Evolutionary conservation across 1,140 invertebrate species (phyloP).

Genomic region (Scaptodrosophila lebanonensis): DNA sequence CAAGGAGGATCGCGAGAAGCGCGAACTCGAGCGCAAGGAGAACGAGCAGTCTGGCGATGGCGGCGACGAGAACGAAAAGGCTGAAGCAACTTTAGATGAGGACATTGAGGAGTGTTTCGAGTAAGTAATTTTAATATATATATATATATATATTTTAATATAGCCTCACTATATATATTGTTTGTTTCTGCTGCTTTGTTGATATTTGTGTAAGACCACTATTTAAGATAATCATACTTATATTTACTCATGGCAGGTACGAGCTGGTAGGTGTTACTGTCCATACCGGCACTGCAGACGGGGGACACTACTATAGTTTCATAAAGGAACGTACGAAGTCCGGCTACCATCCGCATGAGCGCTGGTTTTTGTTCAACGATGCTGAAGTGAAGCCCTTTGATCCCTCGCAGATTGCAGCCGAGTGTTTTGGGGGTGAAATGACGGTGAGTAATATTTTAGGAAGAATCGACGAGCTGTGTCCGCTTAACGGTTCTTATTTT

Average conservation of each 20-base stretch:
- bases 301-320: slow-evolving; percentile 98
- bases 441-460: slow-evolving; percentile 81
- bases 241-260: slow-evolving; percentile 84
- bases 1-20: slow-evolving; percentile 78
- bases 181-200: neutral
- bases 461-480: neutral
- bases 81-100: slow-evolving; percentile 54
- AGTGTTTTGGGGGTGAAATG: slow-evolving; percentile 98
- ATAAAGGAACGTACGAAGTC: slow-evolving; percentile 88
- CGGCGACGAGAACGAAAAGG: slow-evolving; percentile 52
- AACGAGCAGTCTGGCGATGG: slow-evolving; percentile 16
- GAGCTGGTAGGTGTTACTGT: slow-evolving; percentile 97
- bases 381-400: slow-evolving; percentile 97
- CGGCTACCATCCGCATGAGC: slow-evolving; percentile 80
- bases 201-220: neutral
- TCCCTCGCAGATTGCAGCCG: slow-evolving; percentile 93
- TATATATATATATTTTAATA: too few species aligned
- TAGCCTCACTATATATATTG: neutral
- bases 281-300: slow-evolving; percentile 96
- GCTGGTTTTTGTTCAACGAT: slow-evolving; percentile 97
- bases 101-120: slow-evolving; percentile 71
- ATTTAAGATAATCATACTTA: slow-evolving; percentile 4
- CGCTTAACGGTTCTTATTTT: too few species aligned
- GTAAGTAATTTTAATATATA: slow-evolving; percentile 24
- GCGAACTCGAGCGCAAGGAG: slow-evolving; percentile 21